These are phyloP conservation scores for Marcusenius ussheri DNA, from an alignment of 2,113 vertebrate genomes.

Conservation along the genomic window DNA sequence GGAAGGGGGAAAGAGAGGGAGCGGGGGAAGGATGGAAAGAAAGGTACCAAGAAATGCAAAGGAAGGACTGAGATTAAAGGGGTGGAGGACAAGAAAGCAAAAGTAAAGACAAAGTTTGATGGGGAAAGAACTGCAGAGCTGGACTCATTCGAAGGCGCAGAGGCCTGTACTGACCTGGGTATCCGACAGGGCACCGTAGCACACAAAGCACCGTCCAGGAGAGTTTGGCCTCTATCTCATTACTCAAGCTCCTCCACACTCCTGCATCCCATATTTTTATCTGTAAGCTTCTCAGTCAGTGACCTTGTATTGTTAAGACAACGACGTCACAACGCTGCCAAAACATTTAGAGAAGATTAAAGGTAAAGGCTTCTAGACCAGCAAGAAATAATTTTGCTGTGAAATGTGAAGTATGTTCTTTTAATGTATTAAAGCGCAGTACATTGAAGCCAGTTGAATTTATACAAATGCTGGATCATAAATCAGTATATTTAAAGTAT, in stretches of 20 bases:
- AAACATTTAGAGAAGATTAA: neutral
- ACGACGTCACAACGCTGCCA: neutral
- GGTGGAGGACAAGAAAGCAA: neutral
- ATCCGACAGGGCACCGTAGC: neutral
- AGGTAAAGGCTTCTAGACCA: neutral
- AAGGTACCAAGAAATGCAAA: constrained; percentile 16
- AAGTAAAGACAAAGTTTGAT: neutral
- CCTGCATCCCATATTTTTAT: neutral
- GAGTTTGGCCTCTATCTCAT: neutral
- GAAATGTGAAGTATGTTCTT: neutral
- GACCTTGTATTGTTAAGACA: neutral
- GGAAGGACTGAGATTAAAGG: constrained; percentile 16
- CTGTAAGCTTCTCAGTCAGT: neutral
- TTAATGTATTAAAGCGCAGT: neutral
- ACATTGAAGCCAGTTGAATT: neutral
- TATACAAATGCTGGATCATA: neutral
- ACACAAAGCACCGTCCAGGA: neutral
- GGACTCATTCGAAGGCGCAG: neutral
- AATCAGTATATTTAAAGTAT: neutral
- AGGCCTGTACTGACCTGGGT: neutral
- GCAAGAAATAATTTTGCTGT: neutral
- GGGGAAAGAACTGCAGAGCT: neutral
- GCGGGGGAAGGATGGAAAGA: constrained; percentile 9
- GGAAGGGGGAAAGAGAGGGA: constrained; percentile 10
- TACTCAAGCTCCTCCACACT: neutral